These are phyloP conservation scores for Xiphorhynchus erythropygius DNA, from an alignment of 2,797 vertebrate genomes.

Conservation along the genomic window DNA sequence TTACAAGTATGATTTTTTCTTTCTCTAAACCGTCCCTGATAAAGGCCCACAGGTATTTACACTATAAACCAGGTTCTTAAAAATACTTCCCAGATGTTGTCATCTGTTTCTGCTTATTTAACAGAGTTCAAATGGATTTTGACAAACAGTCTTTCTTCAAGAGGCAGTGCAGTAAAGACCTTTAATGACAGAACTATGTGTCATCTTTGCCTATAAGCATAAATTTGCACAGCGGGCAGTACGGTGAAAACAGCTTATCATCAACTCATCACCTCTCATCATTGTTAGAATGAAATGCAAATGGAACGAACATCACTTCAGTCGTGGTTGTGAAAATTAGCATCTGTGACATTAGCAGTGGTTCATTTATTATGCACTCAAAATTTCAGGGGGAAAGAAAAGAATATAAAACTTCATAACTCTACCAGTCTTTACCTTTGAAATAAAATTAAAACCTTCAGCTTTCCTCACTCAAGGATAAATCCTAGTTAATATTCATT, in stretches of 20 bases:
- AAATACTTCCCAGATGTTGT: slow-evolving; percentile 43
- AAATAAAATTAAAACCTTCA: slow-evolving; percentile 59
- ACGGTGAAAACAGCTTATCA: slow-evolving; percentile 74
- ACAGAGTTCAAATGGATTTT: slow-evolving; percentile 67
- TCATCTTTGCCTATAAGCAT: slow-evolving; percentile 76
- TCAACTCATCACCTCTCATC: slow-evolving; percentile 76
- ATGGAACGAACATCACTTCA: slow-evolving; percentile 72
- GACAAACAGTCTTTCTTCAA: slow-evolving; percentile 63
- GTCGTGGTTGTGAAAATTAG: slow-evolving; percentile 75
- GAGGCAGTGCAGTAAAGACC: slow-evolving; percentile 59
- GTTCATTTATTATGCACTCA: slow-evolving; percentile 67
- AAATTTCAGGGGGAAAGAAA: slow-evolving; percentile 48
- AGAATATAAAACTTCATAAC: slow-evolving; percentile 34
- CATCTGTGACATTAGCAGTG: slow-evolving; percentile 70
- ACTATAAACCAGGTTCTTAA: slow-evolving; percentile 22
- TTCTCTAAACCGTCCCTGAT: background rate
- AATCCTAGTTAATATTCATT: slow-evolving; percentile 69
- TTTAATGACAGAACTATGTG: slow-evolving; percentile 76
- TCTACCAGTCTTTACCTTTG: slow-evolving; percentile 43
- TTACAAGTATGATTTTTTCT: background rate
- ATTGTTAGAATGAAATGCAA: slow-evolving; percentile 76
- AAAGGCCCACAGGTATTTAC: slow-evolving; percentile 53
- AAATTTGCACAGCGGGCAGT: slow-evolving; percentile 77
- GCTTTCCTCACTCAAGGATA: slow-evolving; percentile 50
- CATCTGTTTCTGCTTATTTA: slow-evolving; percentile 43